These are phyloP conservation scores for Pyrochroa serraticornis DNA, from an alignment of 2,888 invertebrate genomes.

Conservation along the genomic window DNA sequence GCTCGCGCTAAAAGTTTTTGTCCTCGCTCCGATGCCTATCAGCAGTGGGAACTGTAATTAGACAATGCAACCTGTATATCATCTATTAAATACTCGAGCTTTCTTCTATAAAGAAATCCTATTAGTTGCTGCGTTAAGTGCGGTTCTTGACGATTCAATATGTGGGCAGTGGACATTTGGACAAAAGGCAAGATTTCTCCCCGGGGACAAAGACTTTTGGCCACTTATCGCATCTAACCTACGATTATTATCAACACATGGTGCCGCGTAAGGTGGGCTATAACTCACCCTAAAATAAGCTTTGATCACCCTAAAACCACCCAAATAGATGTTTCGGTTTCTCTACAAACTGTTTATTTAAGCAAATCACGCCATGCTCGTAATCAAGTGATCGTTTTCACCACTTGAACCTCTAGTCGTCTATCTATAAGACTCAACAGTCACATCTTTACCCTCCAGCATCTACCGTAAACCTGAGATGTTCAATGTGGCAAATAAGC, in stretches of 20 bases:
- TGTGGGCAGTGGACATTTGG: conserved; percentile 3
- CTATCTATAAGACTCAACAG: too few species aligned
- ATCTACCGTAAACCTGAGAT: too few species aligned
- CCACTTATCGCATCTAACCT: background rate
- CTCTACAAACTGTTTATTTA: too few species aligned
- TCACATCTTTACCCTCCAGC: too few species aligned
- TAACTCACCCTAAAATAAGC: too few species aligned
- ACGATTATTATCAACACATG: background rate
- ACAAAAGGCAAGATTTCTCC: conserved; percentile 9
- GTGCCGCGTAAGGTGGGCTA: too few species aligned
- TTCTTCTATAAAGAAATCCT: conserved; percentile 8
- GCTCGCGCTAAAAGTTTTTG: conserved; percentile 32
- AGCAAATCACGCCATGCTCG: too few species aligned
- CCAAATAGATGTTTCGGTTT: too few species aligned
- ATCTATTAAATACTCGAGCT: conserved; percentile 29
- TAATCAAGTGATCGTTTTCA: too few species aligned
- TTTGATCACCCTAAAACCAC: too few species aligned
- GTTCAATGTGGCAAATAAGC: too few species aligned
- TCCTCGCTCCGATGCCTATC: conserved; percentile 33
- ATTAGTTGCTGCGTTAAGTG: conserved; percentile 7
- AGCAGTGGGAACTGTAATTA: conserved; percentile 33
- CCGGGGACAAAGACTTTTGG: background rate
- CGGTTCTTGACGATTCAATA: conserved; percentile 5
- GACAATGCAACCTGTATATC: conserved; percentile 31
- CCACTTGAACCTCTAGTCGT: too few species aligned